Evolutionary conservation across 1,140 invertebrate species (phyloP).

Genomic region (Drosophila eugracilis): DNA sequence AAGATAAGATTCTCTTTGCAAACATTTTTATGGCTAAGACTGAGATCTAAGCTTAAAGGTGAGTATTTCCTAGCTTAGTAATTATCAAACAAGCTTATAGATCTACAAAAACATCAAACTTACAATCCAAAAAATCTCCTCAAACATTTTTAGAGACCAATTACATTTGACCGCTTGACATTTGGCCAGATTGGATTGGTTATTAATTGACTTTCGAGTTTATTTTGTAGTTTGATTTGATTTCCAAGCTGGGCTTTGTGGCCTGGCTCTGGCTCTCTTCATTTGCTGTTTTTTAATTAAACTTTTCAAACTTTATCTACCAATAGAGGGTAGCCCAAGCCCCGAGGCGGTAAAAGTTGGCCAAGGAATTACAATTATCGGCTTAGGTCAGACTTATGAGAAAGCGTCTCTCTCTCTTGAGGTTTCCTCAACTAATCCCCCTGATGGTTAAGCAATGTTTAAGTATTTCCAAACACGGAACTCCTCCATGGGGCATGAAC

Average conservation of each 20-base stretch:
- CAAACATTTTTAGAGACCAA: slow-evolving; percentile 6
- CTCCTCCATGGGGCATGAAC: too few species aligned
- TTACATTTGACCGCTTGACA: slow-evolving; percentile 43
- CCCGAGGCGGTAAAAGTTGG: slow-evolving; percentile 61
- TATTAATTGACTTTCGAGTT: slow-evolving; percentile 50
- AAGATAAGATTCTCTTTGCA: too few species aligned
- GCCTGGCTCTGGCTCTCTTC: too few species aligned
- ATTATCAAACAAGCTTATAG: slow-evolving; percentile 10
- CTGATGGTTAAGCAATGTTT: slow-evolving; percentile 22
- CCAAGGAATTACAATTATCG: slow-evolving; percentile 58
- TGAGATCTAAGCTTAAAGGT: too few species aligned
- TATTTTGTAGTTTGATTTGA: slow-evolving; percentile 15
- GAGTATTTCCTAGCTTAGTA: too few species aligned
- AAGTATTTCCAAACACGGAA: slow-evolving; percentile 37
- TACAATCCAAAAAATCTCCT: too few species aligned
- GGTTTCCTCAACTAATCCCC: slow-evolving; percentile 11
- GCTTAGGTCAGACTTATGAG: slow-evolving; percentile 38
- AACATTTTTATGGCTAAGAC: neutral
- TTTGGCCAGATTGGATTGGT: slow-evolving; percentile 32
- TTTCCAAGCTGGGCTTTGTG: slow-evolving; percentile 9
- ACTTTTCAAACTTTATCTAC: slow-evolving; percentile 30
- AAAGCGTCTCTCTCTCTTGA: slow-evolving; percentile 30
- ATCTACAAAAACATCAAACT: too few species aligned
- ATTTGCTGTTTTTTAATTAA: slow-evolving; percentile 60
- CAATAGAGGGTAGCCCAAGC: too few species aligned